phyloP scores from a whole-genome alignment of 2,888 invertebrate genomes.

The Metopia argyrocephala region DNA sequence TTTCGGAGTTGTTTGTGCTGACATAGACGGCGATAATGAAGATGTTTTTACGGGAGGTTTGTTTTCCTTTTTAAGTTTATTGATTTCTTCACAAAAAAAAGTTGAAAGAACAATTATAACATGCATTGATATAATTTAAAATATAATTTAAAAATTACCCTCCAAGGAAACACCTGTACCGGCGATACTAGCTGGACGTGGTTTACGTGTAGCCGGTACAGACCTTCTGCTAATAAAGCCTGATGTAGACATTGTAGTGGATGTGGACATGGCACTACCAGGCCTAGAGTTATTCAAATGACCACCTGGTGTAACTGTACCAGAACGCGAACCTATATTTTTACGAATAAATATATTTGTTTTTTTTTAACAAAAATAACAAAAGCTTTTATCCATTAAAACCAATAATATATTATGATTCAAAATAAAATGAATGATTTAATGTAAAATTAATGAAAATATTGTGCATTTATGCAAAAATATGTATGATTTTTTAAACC shows the following conservation, averaged over 20 bases:
- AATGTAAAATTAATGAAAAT: constrained; percentile 41
- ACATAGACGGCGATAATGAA: constrained; percentile 70
- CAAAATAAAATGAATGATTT: constrained; percentile 50
- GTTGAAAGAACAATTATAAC: constrained; percentile 12
- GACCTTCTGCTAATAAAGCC: constrained; percentile 82
- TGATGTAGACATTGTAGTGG: constrained; percentile 82
- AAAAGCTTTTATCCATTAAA: constrained; percentile 33
- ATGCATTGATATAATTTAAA: not conserved
- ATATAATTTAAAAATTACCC: constrained; percentile 67
- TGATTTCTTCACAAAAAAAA: constrained; percentile 70
- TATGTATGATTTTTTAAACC: constrained; percentile 21
- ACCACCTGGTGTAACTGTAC: constrained; percentile 85
- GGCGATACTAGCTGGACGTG: constrained; percentile 89
- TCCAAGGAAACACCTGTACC: constrained; percentile 87
- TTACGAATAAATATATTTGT: constrained; percentile 34
- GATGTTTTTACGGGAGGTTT: constrained; percentile 79
- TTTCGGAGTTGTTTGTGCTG: constrained; percentile 79
- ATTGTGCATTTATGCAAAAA: constrained; percentile 1
- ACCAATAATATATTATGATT: constrained; percentile 20
- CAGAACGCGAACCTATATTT: constrained; percentile 83
- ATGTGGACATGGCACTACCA: constrained; percentile 90
- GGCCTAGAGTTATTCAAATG: constrained; percentile 86
- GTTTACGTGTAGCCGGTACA: constrained; percentile 83
- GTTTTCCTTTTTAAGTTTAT: constrained; percentile 78
- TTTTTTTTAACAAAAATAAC: constrained; percentile 13